Evolutionary conservation across 2,888 invertebrate species (phyloP), one percentile per base, ranked within the genome.

Genomic region (Vanessa cardui): DNA sequence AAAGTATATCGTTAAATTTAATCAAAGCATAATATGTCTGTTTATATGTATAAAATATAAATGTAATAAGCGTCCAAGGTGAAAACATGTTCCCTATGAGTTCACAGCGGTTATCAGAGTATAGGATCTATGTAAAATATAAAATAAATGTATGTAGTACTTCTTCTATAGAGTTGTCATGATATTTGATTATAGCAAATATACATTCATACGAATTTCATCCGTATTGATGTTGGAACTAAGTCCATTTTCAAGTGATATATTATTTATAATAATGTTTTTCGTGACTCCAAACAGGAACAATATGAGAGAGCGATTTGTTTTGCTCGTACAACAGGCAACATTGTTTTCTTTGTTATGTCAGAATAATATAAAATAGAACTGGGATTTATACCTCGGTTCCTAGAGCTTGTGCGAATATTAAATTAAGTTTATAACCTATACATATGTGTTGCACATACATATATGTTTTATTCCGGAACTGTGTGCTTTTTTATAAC

Each of bases 121-220:
- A 50, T n/a, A 52, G 31, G 26, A 52, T 52, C 64, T 56, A 58
- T 58, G 39, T 44, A 64, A 56, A 64, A 59, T 44, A 64, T 59
- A 50, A 39, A 58, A 64, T 33, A 33, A 64, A 64, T 21, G 12
- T 50, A 50, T 50, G 8, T 50, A 18, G 18, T 8, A 21, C n/a
- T 50, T 50, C 12, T 12, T 12, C 39, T 39, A 39, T 39, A 39
- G 39, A 39, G 39, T 39, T 39, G 39, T 39, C 39, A 39, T 39
- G 39, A 39, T 39, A 39, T 39, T 39, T 39, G 39, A 39, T 39
- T 39, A 39, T 39, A 9, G 12, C 39, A 12, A 39, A 12, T 39
- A 33, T 12, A 9, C 9, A 12, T 39, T 12, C 12, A 39, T 39
- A 39, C 39, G 39, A 39, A 39, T 39, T 39, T 39, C 9, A 12